Base-by-base conservation (phyloP, 2,888 invertebrate species). In the Brachylomia viminalis region DNA sequence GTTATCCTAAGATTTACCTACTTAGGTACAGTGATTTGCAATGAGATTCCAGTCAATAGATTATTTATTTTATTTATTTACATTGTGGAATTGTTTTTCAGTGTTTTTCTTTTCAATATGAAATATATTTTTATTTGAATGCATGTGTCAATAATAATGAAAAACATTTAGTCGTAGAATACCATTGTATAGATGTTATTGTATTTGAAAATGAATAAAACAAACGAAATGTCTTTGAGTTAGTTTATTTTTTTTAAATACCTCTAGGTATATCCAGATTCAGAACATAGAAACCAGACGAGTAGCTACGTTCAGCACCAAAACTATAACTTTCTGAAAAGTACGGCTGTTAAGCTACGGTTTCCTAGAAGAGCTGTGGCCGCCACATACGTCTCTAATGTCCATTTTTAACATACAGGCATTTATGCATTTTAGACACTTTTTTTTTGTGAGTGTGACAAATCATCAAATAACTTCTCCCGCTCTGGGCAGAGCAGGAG, bases 171-270 rank as follows among this genome's bases (percentile, higher is more conserved):
- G 95, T 91, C 91, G 96, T 96, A 96, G 96, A 89, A 88, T 93
- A 95, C 93, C 93, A 95, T 95, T 96, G 96, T 95, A 97, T 97
- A 96, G 96, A 96, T 96, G 96, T 96, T 96, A 96, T 95, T 96
- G 96, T 96, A 96, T 93, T 96, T 96, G 95, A 92, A 95, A 95
- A 95, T 93, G 92, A 96, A 96, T 95, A 95, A 96, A 96, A 94
- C 84, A 76, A 92, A 88, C 91, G 91, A 93, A 94, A 93, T 86
- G 89, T 89, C 86, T 59, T 23, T 69, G 56, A 76, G 49, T 62
- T 54, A 11, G 17, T 79, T 69, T 59, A 56, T 66, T 69, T 62
- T 7, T 2, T 27, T 66, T n/a, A 15, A 52, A 33, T 33, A 11
- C 11, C 20, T 33, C n/a, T n/a, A n/a, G n/a, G n/a, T n/a, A 17